Base-by-base conservation (phyloP, 2,888 invertebrate species). In the Tholera decimalis region DNA sequence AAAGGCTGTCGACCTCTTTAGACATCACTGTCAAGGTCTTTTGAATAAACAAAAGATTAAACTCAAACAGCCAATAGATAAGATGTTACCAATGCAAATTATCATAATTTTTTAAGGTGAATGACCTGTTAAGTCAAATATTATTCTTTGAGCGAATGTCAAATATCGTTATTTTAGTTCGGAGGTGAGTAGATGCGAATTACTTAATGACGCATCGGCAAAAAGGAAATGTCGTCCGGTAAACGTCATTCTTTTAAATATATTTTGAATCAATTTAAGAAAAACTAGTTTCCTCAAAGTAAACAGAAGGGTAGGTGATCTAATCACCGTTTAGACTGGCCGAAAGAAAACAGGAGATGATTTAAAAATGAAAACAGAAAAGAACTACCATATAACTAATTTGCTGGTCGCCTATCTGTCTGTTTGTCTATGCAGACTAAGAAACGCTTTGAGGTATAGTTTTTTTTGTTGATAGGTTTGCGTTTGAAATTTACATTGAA, bases 1-100 rank as follows among this genome's bases (percentile, higher is more conserved):
- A 26, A 35, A 54, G 49, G 54, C 41, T n/a, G 9, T 54, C 6
- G 24, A 69, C 46, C 73, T 69, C 37, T 43, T 30, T 49, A 43
- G 0, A 30, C 3, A 41, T 43, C 53, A 54, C 33, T 73, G 73
- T 37, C 73, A 69, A 68, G 73, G 68, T 73, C 53, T 15, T 18
- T 15, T 49, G 2, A 28, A 53, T 43, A 69, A 73, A 64, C 73
- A 65, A 43, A 46, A 61, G 47, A 73, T 64, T 64, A 64, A 20
- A 64, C 39, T 11, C 20, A 20, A 28, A 9, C 35, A 30, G 60
- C 35, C 8, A 15, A 22, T 1, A 44, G 67, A 67, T 67, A 69
- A 49, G n/a, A 43, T 33, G 47, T 54, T 64, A 37, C 35, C 20
- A 49, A 3, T 49, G 20, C 7, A 33, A 69, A 69, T 69, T 68